Base-by-base conservation (phyloP, 1,140 invertebrate species). In the Plectrocnemia conspersa region DNA sequence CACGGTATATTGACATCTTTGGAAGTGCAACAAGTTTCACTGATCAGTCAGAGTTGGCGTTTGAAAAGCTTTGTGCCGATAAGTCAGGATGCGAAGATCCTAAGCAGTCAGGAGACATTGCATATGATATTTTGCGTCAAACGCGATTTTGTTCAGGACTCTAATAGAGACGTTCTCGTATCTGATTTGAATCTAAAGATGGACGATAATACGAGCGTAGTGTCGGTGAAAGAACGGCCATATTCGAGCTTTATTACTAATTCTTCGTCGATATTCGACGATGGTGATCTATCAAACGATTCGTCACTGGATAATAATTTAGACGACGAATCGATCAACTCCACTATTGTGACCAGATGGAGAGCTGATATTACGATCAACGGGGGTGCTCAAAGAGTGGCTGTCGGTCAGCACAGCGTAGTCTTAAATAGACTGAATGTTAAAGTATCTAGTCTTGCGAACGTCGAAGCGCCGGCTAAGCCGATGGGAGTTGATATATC, bases 271-370 rank as follows among this genome's bases (percentile, higher is more conserved):
- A 66, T 67, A 4, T 60, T 66, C 5, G 59, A 66, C 11, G 68
- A 71, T 33, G 41, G 47, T 16, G 54, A 58, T 6, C 63, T 60
- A n/a, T 63, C 35, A 22, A 48, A 59, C 35, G 69, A 67, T 3
- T 10, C 7, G 1, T 23, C 25, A 13, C 19, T 33, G 22, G 46
- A 54, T 9, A 44, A 32, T 40, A 35, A 33, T 18, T 47, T 48
- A 33, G 58, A 60, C 32, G 47, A 41, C n/a, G 44, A 57, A 10
- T 64, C 70, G 4, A 73, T 76, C 53, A 66, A 69, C 47, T 74
- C 73, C 1, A 76, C 74, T 61, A 67, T 80, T 54, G 64, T 79
- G 11, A 64, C 79, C 11, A 67, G 77, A 63, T 80, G 79, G 79
- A 75, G 71, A 56, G 76, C 73, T 4, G 45, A 66, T 41, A 64